A percentile compares a stretch with the other conserved stretches of the same genome.
These are phyloP conservation scores for Calephelis virginiensis DNA, from an alignment of 1,140 invertebrate species.

Conservation along the genomic window DNA sequence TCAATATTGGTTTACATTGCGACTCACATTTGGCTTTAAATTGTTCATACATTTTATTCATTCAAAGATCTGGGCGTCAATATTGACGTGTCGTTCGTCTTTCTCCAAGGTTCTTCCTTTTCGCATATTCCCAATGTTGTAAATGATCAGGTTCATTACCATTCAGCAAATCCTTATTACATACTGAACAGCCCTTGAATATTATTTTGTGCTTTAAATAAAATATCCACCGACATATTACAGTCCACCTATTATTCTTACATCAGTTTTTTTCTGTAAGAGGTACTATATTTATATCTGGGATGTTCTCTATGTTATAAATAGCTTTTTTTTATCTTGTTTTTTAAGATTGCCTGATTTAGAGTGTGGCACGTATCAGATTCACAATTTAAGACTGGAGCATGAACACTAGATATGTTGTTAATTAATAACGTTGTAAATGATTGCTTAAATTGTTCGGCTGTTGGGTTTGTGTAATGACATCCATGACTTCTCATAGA, in stretches of 20 bases:
- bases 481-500: conserved; percentile 31
- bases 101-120: conserved; percentile 20
- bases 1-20: conserved; percentile 27
- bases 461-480: conserved; percentile 6
- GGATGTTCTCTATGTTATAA: too few species aligned
- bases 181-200: too few species aligned
- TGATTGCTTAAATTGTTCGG: not conserved
- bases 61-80: conserved; percentile 26
- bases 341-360: conserved; percentile 9
- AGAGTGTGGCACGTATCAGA: conserved; percentile 22
- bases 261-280: too few species aligned
- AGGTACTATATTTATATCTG: too few species aligned
- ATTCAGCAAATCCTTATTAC: too few species aligned
- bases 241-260: too few species aligned
- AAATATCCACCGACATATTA: too few species aligned
- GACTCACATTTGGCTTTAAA: conserved; percentile 28
- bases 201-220: too few species aligned
- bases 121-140: too few species aligned
- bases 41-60: conserved; percentile 31
- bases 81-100: conserved; percentile 27
- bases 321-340: too few species aligned
- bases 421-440: conserved; percentile 26
- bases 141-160: too few species aligned
- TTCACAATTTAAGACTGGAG: conserved; percentile 36
- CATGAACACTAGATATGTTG: conserved; percentile 28